Conservation (phyloP, 2,888 invertebrate species). For the Andrena chrysosceles region DNA sequence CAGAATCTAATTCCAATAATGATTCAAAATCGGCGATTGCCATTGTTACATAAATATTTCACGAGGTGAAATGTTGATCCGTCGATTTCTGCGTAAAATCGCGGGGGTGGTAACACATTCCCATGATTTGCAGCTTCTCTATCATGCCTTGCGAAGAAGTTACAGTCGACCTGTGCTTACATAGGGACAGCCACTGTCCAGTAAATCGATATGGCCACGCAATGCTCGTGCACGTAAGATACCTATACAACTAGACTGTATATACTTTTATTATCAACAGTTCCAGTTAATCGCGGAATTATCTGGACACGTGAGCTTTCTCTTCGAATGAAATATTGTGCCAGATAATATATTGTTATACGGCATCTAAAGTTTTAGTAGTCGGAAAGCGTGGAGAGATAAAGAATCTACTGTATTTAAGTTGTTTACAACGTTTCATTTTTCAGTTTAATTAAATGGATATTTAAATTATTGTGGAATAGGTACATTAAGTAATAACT, state of each 20-base stretch:
- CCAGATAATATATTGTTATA: neutral
- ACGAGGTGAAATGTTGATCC: constrained; percentile 41
- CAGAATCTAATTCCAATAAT: neutral
- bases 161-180: constrained; percentile 57
- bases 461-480: too few species aligned
- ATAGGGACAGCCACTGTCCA: constrained; percentile 77
- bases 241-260: constrained; percentile 48
- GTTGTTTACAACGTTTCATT: too few species aligned
- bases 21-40: too few species aligned
- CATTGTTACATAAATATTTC: constrained; percentile 40
- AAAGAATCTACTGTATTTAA: neutral
- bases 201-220: constrained; percentile 77
- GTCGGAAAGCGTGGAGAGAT: neutral
- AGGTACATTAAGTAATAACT: too few species aligned
- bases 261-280: constrained; percentile 55
- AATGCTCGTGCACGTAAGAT: constrained; percentile 60
- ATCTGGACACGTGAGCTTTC: constrained; percentile 23
- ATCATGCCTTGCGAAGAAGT: constrained; percentile 63
- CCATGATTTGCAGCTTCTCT: constrained; percentile 75
- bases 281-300: constrained; percentile 41
- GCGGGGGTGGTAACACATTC: constrained; percentile 64
- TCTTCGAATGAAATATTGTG: neutral
- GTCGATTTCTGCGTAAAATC: constrained; percentile 31
- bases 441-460: too few species aligned
- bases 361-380: neutral